Base-by-base conservation (phyloP, 2,797 vertebrate genomes). In the Chrysolophus pictus region DNA sequence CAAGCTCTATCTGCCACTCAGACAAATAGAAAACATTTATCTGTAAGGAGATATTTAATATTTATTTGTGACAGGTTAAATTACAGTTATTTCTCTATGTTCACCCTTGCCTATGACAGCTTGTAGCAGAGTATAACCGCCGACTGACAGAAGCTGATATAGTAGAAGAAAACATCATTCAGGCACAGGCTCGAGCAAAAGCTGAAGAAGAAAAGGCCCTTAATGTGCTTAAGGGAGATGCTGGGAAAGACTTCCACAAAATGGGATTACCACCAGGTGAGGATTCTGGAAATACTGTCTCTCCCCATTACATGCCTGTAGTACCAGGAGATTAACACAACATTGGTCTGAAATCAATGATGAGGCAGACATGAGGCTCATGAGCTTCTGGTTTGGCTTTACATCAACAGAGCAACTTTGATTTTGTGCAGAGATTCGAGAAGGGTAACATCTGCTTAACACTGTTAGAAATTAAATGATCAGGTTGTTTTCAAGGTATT, bases 111-210 rank as follows among this genome's bases (percentile, higher is more conserved):
- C 18, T 3, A 0, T 62, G 29, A 49, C 75, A 99, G 99, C 97
- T 98, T 90, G 97, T 97, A 62, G 59, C 76, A 42, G 97, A 98
- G 64, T 98, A 97, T 78, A 96, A 90, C 44, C 88, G 42, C 64
- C 64, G 89, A 53, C 88, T 99, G 53, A 88, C 91, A 58, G 97
- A 98, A 60, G 97, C 97, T 4, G 98, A 98, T 64, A 95, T 96
- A 97, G 58, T 98, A 91, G 98, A 99, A 97, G 96, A 77, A 58
- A 98, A 99, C 42, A 98, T 99, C 35, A 97, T 98, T 64, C 94
- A 98, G 94, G 99, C 98, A 46, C 96, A 97, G 22, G 96, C 97
- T 29, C 97, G 56, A 37, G 97, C 98, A 41, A 94, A 97, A 37
- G 96, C 92, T 9, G 98, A 97, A 94, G 98, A 98, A 46, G 97